Conservation (phyloP, 2,797 vertebrate species). For the Dallia pectoralis region DNA sequence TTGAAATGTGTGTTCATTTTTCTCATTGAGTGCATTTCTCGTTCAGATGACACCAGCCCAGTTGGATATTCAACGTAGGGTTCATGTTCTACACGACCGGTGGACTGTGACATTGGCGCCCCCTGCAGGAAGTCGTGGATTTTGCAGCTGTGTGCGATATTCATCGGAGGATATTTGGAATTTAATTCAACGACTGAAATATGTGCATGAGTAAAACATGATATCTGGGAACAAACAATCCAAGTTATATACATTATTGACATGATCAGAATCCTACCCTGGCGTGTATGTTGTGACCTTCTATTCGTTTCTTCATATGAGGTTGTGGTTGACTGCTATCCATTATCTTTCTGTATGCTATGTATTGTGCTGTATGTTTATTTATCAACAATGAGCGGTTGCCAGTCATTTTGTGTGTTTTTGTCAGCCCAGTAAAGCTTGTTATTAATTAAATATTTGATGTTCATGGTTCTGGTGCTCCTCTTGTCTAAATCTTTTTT, state of each 20-base stretch:
- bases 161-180: not conserved
- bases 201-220: conserved; percentile 22
- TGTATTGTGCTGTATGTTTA: conserved; percentile 41
- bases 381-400: conserved; percentile 38
- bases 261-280: not conserved
- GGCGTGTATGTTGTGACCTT: conserved; percentile 23
- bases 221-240: not conserved
- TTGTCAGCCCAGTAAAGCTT: conserved; percentile 55
- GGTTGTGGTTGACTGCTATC: conserved; percentile 27
- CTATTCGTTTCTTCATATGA: conserved; percentile 30
- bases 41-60: not conserved
- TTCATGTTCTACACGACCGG: not conserved
- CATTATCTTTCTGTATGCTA: conserved; percentile 38
- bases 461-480: conserved; percentile 42
- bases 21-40: not conserved
- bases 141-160: not conserved
- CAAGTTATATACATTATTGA: not conserved
- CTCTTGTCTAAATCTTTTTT: conserved; percentile 14
- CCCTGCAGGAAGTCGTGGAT: not conserved
- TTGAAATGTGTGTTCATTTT: conserved; percentile 2
- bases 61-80: not conserved
- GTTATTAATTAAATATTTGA: conserved; percentile 68
- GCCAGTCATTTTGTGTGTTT: conserved; percentile 42
- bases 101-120: not conserved
- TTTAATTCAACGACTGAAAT: not conserved